A percentile compares a stretch with the other conserved stretches of the same genome.
phyloP scores from a whole-genome alignment of 1,140 invertebrate genomes.

The Pentalonia nigronervosa region DNA sequence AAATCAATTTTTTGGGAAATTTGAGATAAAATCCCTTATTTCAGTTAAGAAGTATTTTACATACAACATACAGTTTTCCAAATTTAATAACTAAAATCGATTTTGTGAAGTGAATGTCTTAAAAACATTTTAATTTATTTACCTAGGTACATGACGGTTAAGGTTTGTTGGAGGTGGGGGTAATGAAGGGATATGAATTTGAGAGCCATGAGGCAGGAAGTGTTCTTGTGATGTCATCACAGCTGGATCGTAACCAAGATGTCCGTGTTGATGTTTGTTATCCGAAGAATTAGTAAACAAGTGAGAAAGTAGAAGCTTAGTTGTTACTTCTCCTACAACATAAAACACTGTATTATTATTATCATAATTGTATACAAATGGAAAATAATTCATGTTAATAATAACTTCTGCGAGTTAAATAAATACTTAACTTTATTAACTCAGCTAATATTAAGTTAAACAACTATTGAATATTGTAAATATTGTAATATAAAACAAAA shows the following conservation, averaged over 20 bases:
- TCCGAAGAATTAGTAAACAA: conserved; percentile 9
- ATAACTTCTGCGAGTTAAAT: not conserved
- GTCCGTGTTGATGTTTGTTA: conserved; percentile 39
- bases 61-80: not conserved
- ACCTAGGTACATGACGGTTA: not conserved
- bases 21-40: not conserved
- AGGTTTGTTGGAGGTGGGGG: not conserved
- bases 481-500: not conserved
- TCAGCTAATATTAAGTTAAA: not conserved
- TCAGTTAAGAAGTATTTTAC: not conserved
- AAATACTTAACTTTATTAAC: not conserved
- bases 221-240: conserved; percentile 38
- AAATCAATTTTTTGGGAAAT: not conserved
- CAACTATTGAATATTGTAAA: not conserved
- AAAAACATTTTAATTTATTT: not conserved
- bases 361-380: not conserved
- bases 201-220: conserved; percentile 29
- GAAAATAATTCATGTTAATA: not conserved
- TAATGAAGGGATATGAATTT: conserved; percentile 13
- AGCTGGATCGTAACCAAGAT: conserved; percentile 8
- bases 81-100: not conserved
- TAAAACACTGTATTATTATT: not conserved
- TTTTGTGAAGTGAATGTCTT: not conserved
- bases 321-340: conserved; percentile 25
- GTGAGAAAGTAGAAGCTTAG: conserved; percentile 33